Base-by-base conservation (phyloP, 1,140 invertebrate genomes). In the Cherax quadricarinatus region DNA sequence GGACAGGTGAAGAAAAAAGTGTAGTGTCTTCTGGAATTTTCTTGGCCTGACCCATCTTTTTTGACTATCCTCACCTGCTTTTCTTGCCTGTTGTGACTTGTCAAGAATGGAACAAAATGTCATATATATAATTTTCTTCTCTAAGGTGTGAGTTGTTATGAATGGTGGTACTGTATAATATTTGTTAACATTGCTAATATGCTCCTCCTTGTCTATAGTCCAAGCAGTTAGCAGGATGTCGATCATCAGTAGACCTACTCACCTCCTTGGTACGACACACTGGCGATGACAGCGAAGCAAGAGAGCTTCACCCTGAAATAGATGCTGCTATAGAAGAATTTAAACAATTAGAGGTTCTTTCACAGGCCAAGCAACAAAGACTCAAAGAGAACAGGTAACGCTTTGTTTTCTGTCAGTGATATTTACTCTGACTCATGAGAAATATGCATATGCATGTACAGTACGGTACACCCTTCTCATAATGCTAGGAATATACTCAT, bases 241-340 rank as follows among this genome's bases (percentile, higher is more conserved):
- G 97, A 94, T 97, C 96, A 1, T 96, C 96, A 18, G 96, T 97
- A 70, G 98, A 98, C 95, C 94, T 98, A 24, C 96, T 98, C 1
- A 97, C 96, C 94, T 97, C 98, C 95, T 95, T 98, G 21, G 97
- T 97, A 87, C 96, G 96, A 73, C 94, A 97, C 86, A 96, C 97
- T 93, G 96, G 97, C 4, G 96, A 96, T 94, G 95, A 96, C 62
- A 95, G 96, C 5, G 96, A 97, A 94, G 97, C 98, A 12, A 95
- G 96, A 93, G 95, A 96, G 83, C 95, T 98, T 21, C 91, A 90
- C 62, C 92, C 89, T 21, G 93, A 93, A 78, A 86, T 94, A 78
- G 85, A 85, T n/a, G 30, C n/a, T 21, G 92, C 93, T 57, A 95
- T 96, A 14, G 94, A 96, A 82, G 96, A 96, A 94, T 98, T 97